These are phyloP conservation scores for Panthera tigris DNA, from an alignment of 2,113 vertebrate species.

Conservation along the genomic window DNA sequence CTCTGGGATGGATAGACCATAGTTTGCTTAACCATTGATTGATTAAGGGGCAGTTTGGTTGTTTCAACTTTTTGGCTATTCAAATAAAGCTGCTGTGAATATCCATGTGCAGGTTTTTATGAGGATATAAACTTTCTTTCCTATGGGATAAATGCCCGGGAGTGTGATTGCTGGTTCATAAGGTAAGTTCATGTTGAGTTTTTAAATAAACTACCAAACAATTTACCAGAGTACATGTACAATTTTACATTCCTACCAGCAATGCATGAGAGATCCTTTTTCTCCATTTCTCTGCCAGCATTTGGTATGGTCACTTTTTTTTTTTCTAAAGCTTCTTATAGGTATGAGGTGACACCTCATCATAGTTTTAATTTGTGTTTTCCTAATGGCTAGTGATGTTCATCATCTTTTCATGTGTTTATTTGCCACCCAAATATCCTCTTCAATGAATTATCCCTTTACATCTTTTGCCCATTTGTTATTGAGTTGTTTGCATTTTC, in stretches of 20 bases:
- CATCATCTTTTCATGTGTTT: neutral
- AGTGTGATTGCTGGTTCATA: neutral
- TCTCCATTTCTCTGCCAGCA: neutral
- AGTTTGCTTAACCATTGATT: neutral
- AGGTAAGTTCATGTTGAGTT: neutral
- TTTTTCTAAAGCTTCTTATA: neutral
- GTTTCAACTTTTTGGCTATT: neutral
- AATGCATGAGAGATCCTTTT: neutral
- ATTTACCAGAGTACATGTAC: neutral
- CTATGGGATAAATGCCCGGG: neutral
- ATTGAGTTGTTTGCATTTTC: neutral
- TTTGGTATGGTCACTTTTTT: neutral
- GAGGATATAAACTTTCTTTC: neutral
- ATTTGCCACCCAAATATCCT: neutral
- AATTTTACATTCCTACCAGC: neutral
- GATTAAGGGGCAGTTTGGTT: neutral
- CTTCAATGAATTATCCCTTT: neutral
- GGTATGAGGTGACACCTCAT: neutral
- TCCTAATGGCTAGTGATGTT: neutral
- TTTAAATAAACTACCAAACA: neutral
- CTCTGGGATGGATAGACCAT: neutral
- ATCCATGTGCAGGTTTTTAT: neutral
- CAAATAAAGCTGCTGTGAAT: neutral
- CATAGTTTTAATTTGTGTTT: neutral
- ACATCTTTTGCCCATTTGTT: neutral